Base-by-base conservation (phyloP, 2,113 vertebrate genomes). In the Struthidea cinerea region DNA sequence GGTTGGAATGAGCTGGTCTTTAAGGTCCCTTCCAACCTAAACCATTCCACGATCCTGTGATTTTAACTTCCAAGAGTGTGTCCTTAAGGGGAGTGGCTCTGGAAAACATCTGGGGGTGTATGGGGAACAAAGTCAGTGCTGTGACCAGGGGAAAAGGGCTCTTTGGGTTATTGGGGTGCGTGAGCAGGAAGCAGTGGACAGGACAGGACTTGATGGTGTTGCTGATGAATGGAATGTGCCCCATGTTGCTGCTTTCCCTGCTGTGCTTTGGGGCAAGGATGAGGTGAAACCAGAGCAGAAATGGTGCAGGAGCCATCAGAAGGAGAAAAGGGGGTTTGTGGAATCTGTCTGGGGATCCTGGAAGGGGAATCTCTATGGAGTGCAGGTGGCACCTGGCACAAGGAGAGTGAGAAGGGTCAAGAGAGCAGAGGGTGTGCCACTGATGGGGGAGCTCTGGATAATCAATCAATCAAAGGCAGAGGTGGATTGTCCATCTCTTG, bases 91-190 rank as follows among this genome's bases (percentile, higher is more conserved):
- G 16, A 10, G 52, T 8, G 17, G 23, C 70, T 78, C 76, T 52
- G 49, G 50, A 46, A 18, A 47, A 6, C 44, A 11, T 1, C 1
- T 4, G 0, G 14, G 28, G n/a, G 8, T 30, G 7, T 4, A 0
- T 16, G 21, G 28, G 37, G 16, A 55, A 1, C 20, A 9, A 21
- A 44, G 18, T 23, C 39, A 42, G 37, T 22, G 24, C 68, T 69
- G 81, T 21, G 50, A 16, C 0, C 1, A 3, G 30, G 42, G 20
- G 3, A 7, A 33, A 77, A 49, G 22, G 5, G 6, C 17, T 16
- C 0, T 7, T 49, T 21, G 33, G 19, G 59, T 0, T 27, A 0
- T 13, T 49, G 35, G 60, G 47, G 5, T 20, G 37, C 22, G 50
- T 26, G 28, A 26, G 10, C 4, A 3, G 37, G 59, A 15, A 41